Conservation (phyloP, 2,113 vertebrate genomes). For the Gorsachius goisagi region DNA sequence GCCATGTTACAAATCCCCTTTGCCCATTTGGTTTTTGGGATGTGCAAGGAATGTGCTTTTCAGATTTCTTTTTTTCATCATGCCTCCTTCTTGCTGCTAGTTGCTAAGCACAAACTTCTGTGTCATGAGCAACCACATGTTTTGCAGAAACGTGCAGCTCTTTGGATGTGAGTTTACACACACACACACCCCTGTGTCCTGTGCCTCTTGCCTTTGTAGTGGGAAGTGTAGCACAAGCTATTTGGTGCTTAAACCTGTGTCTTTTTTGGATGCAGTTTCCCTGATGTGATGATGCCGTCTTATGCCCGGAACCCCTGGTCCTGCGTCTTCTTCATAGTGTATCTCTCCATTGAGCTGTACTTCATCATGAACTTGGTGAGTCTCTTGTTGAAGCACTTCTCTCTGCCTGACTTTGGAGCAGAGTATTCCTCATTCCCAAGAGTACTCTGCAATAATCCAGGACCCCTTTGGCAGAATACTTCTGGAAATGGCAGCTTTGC, state of each 20-base stretch:
- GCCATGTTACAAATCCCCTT: neutral
- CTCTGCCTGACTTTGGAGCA: neutral
- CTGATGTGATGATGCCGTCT: slow-evolving; percentile 98
- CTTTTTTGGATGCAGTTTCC: slow-evolving; percentile 79
- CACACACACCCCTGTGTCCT: rapidly evolving
- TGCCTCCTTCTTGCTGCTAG: neutral
- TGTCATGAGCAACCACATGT: neutral
- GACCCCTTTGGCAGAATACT: neutral
- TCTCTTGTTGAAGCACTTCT: neutral
- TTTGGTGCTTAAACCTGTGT: neutral
- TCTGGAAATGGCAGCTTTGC: neutral
- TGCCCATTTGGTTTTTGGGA: neutral
- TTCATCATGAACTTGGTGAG: slow-evolving; percentile 98
- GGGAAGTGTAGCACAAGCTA: neutral
- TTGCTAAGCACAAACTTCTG: neutral
- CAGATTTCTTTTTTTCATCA: rapidly evolving
- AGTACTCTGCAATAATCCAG: neutral
- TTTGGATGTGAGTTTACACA: neutral
- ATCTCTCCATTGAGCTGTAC: slow-evolving; percentile 98
- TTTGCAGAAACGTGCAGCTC: neutral
- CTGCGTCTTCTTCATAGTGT: slow-evolving; percentile 97
- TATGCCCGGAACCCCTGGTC: slow-evolving; percentile 94
- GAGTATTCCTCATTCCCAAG: neutral
- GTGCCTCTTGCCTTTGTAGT: neutral
- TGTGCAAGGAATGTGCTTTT: neutral